A percentile compares a stretch with the other conserved stretches of the same genome.
Evolutionary conservation across 2,888 invertebrate genomes (phyloP).

Genomic region (Balanococcus diminutus): DNA sequence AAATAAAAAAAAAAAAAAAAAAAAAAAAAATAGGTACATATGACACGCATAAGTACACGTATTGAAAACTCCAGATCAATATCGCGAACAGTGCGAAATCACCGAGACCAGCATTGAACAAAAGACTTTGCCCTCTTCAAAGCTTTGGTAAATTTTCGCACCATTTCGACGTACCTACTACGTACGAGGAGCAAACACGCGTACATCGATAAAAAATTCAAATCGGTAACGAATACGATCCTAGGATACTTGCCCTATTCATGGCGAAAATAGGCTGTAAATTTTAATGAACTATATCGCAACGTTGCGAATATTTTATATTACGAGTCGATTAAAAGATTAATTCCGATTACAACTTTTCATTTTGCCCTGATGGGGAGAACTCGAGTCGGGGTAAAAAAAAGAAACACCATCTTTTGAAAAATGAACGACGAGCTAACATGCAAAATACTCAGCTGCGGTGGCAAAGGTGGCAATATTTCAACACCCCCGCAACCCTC

Average conservation of each 20-base stretch:
- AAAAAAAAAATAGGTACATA: not conserved
- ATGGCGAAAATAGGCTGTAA: slow-evolving; percentile 12
- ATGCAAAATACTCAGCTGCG: not conserved
- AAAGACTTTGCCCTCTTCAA: slow-evolving; percentile 1
- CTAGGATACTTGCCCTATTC: not conserved
- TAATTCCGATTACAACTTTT: slow-evolving; percentile 7
- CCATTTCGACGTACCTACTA: not conserved
- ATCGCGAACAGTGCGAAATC: slow-evolving; percentile 3
- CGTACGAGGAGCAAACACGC: not conserved
- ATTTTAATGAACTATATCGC: slow-evolving; percentile 15
- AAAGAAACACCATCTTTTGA: not conserved
- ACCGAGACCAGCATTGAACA: not conserved
- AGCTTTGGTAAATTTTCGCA: slow-evolving; percentile 38
- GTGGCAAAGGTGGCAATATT: not conserved
- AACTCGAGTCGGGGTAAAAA: not conserved
- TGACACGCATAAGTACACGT: not conserved
- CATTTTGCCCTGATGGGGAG: not conserved
- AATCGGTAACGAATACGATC: not conserved
- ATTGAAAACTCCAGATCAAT: slow-evolving; percentile 10
- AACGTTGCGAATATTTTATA: not conserved
- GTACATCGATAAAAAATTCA: slow-evolving; percentile 4
- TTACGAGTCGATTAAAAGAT: slow-evolving; percentile 6
- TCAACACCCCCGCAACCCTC: not conserved
- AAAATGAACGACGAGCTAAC: not conserved
- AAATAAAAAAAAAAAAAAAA: not conserved